phyloP scores from a whole-genome alignment of 2,113 vertebrate genomes.

The Verasper variegatus region DNA sequence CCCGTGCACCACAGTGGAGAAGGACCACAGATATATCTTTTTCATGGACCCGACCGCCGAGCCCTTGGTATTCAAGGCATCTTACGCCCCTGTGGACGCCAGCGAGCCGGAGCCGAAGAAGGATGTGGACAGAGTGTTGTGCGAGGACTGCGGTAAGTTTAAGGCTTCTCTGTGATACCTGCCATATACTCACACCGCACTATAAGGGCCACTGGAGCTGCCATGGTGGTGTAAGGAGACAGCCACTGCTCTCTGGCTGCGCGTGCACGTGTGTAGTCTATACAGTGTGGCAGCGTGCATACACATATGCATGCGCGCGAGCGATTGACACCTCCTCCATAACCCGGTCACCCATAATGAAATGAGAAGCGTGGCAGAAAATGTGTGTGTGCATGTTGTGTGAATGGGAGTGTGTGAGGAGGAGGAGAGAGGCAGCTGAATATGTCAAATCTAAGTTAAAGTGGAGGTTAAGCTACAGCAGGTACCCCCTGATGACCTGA shows the following conservation, averaged over 20 bases:
- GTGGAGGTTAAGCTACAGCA: neutral
- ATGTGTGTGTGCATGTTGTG: slow-evolving; percentile 10
- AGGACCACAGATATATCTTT: slow-evolving; percentile 96
- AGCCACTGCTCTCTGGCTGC: slow-evolving; percentile 54
- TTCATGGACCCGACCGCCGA: slow-evolving; percentile 96
- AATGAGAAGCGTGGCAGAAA: slow-evolving; percentile 35
- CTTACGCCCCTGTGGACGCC: slow-evolving; percentile 92
- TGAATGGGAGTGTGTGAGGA: neutral
- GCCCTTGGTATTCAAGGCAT: slow-evolving; percentile 91
- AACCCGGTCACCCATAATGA: slow-evolving; percentile 69
- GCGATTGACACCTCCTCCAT: slow-evolving; percentile 52
- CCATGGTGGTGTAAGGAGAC: slow-evolving; percentile 72
- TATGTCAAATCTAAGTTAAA: slow-evolving; percentile 3
- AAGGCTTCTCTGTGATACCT: slow-evolving; percentile 58
- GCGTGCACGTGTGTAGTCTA: slow-evolving; percentile 53
- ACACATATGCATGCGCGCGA: slow-evolving; percentile 24
- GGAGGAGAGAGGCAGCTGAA: neutral
- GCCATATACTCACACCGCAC: slow-evolving; percentile 60
- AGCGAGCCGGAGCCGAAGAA: slow-evolving; percentile 92
- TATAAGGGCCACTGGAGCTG: slow-evolving; percentile 63
- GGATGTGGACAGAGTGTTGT: slow-evolving; percentile 93
- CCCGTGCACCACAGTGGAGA: slow-evolving; percentile 91
- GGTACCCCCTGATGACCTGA: too few relatives aligned
- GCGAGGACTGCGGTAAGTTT: slow-evolving; percentile 97
- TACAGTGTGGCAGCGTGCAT: slow-evolving; percentile 37